These are phyloP conservation scores for Cyrtorhinus lividipennis DNA, from an alignment of 1,140 invertebrate genomes.

Conservation along the genomic window DNA sequence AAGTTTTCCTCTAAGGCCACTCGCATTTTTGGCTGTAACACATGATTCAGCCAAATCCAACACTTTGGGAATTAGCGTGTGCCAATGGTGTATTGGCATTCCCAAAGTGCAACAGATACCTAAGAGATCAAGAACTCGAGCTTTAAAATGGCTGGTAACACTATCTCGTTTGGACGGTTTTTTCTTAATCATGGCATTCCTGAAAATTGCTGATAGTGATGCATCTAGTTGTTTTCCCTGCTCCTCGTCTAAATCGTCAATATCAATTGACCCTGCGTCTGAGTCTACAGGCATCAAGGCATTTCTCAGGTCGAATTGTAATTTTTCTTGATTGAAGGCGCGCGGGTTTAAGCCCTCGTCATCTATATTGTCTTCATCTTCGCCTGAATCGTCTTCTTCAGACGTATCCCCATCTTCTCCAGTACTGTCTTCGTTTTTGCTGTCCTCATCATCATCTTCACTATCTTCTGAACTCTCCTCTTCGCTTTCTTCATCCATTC, in stretches of 20 bases:
- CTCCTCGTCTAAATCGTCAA: neutral
- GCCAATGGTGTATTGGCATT: neutral
- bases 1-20: neutral
- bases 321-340: constrained; percentile 9
- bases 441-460: neutral
- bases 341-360: neutral
- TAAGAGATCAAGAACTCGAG: neutral
- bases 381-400: neutral
- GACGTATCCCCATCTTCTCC: neutral
- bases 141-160: neutral
- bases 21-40: neutral
- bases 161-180: constrained; percentile 1
- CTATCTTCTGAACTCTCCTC: neutral
- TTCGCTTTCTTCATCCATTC: neutral
- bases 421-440: neutral
- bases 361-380: neutral
- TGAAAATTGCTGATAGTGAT: neutral
- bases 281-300: constrained; percentile 1
- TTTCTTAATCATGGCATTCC: neutral
- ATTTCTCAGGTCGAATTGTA: constrained; percentile 4
- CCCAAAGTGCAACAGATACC: neutral
- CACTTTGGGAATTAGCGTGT: neutral
- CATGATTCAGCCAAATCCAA: neutral
- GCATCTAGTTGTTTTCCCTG: neutral
- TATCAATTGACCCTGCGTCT: neutral